These are phyloP conservation scores for Sycophaga agraensis DNA, from an alignment of 1,140 invertebrate genomes.

Conservation along the genomic window DNA sequence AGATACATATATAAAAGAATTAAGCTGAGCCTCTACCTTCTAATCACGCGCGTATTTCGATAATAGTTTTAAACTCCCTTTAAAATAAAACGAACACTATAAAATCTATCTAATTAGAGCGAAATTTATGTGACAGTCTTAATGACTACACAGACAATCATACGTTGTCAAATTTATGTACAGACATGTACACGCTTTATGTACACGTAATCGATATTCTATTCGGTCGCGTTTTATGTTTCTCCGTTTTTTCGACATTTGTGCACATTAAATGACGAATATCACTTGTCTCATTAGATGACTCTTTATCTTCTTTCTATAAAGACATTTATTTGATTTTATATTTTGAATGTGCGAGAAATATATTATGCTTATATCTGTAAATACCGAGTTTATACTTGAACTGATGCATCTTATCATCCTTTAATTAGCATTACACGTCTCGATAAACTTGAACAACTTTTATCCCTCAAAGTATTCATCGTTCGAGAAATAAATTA, in stretches of 20 bases:
- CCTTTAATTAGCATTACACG: conserved; percentile 38
- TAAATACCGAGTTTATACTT: neutral
- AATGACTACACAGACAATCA: conserved; percentile 42
- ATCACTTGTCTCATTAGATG: too few species aligned
- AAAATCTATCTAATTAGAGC: conserved; percentile 10
- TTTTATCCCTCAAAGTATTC: conserved; percentile 43
- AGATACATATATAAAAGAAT: neutral
- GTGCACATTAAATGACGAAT: too few species aligned
- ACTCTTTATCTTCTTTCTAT: too few species aligned
- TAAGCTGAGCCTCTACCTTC: neutral
- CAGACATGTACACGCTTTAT: conserved; percentile 42
- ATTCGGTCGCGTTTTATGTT: neutral
- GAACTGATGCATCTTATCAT: neutral
- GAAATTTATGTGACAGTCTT: neutral
- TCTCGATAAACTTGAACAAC: conserved; percentile 50
- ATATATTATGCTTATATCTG: neutral
- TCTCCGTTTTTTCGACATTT: neutral
- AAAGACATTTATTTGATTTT: neutral
- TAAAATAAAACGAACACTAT: conserved; percentile 2
- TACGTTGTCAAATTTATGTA: conserved; percentile 38
- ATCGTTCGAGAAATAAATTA: conserved; percentile 37
- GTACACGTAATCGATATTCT: neutral
- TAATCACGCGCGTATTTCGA: neutral
- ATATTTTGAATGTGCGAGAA: neutral
- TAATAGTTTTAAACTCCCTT: neutral